Evolutionary conservation across 2,113 vertebrate species (phyloP), one percentile per base, ranked within the genome.

Genomic region (Serranochromis macrocephalus): DNA sequence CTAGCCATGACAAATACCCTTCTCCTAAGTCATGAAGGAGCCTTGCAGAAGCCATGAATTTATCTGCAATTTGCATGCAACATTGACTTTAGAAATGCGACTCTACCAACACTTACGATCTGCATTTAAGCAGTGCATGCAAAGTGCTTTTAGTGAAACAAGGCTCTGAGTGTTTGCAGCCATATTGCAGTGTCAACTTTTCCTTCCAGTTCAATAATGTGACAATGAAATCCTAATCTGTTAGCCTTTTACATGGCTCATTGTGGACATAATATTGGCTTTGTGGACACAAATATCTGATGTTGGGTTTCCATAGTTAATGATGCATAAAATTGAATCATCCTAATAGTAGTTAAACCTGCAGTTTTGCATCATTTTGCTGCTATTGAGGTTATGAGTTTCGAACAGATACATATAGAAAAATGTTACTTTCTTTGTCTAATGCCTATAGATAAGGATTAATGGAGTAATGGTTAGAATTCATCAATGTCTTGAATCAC

Each of bases 401-500:
- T 8, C 3, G 2, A n/a, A 9, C 40, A 63, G 75, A 57, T 38
- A 5, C 1, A 2, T 45, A 33, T 13, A 26, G 58, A 85, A 13
- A 17, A 33, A 40, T 45, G 19, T 19, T 47, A 47, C 21, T 75
- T 55, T 51, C 17, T 51, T 78, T 78, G 17, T 78, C 73, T 78
- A n/a, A 31, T 13, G 7, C 26, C 45, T 78, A 78, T 7, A 19
- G 16, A 16, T 81, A 55, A 57, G 24, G 29, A 36, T 5, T 61
- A 31, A 75, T 12, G 6, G 13, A 9, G 10, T 40, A 17, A 54
- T 21, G 33, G 8, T 80, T 42, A 66, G 19, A 58, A 78, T 33
- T 78, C 26, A 49, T 17, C 7, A 83, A 14, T 61, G 4, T 47
- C 0, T 12, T 11, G 16, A 87, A 85, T 93, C 47, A 95, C 95